Evolutionary conservation across 2,797 vertebrate genomes (phyloP), one percentile per base, ranked within the genome.

Genomic region (Sebastiscus albofasciatus): DNA sequence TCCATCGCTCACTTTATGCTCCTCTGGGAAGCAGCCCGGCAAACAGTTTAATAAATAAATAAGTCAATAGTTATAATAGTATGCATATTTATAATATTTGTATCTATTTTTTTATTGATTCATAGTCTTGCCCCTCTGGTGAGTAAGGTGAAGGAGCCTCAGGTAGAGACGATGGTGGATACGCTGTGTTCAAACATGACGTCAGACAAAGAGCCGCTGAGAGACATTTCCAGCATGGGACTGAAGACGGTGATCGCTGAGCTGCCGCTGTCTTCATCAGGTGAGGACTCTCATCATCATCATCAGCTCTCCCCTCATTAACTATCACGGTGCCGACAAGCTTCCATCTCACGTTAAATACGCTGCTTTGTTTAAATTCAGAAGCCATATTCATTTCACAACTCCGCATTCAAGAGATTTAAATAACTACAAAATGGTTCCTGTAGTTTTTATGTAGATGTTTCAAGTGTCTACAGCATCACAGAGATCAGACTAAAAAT

Each of bases 151-250:
- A 99, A 99, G 92, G 98, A 99, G 84, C 97, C 97, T 90, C 98
- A 99, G 93, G 97, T 99, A 88, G 98, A 99, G 94, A 97, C 94
- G 3, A 97, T 99, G 13, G 98, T 99, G 95, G 98, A 99, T 2
- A 95, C 96, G 0, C 95, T 99, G 18, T 99, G 98, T 12, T 95
- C 95, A 1, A 99, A 98, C 95, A 99, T 99, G 98, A 87, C 96
- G 31, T 99, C 98, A 0, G 97, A 99, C 87, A 99, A 98, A 80
- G 98, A 99, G 84, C 98, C 97, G 90, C 96, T 99, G 62, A 90
- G 98, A 60, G 98, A 99, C 70, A 97, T 99, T 78, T 98, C 98
- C 81, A 98, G 98, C 93, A 99, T 99, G 65, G 98, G 98, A 5
- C 94, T 99, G 79, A 99, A 99, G 94, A 98, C 97, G 0, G 96